These are phyloP conservation scores for Asbolus verrucosus DNA, from an alignment of 1,140 invertebrate genomes.

Conservation along the genomic window DNA sequence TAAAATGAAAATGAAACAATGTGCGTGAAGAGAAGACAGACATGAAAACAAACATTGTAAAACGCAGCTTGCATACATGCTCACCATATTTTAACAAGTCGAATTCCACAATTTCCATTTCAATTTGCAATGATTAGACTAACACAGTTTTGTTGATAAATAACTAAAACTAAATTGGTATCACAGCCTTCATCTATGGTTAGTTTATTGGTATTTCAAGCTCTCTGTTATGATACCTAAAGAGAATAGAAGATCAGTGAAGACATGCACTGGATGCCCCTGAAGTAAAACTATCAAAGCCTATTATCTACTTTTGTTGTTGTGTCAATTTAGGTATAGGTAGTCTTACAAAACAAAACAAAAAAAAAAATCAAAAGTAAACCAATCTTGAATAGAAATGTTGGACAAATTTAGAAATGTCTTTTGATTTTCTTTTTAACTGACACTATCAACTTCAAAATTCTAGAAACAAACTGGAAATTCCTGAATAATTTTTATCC, in stretches of 20 bases:
- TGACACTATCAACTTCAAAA: too few species aligned
- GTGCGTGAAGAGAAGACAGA: slow-evolving; percentile 28
- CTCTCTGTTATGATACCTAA: slow-evolving; percentile 54
- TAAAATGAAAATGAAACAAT: too few species aligned
- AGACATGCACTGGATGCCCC: slow-evolving; percentile 4
- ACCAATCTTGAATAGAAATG: neutral
- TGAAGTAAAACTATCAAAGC: neutral
- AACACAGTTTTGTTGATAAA: slow-evolving; percentile 48
- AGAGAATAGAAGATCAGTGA: slow-evolving; percentile 40
- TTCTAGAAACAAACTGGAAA: too few species aligned
- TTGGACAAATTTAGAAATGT: neutral
- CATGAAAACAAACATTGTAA: slow-evolving; percentile 11
- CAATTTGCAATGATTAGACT: slow-evolving; percentile 47
- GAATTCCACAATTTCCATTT: slow-evolving; percentile 51
- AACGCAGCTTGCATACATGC: slow-evolving; percentile 47
- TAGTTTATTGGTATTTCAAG: slow-evolving; percentile 52
- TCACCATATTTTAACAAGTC: slow-evolving; percentile 50
- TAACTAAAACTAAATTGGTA: slow-evolving; percentile 47
- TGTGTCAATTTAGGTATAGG: too few species aligned
- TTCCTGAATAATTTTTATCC: too few species aligned
- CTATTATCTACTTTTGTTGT: neutral
- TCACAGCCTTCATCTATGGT: slow-evolving; percentile 56
- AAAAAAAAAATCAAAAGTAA: too few species aligned
- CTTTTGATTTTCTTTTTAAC: too few species aligned
- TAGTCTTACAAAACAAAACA: too few species aligned